phyloP scores from a whole-genome alignment of 2,888 invertebrate species.

The Nemapogon koenigi region DNA sequence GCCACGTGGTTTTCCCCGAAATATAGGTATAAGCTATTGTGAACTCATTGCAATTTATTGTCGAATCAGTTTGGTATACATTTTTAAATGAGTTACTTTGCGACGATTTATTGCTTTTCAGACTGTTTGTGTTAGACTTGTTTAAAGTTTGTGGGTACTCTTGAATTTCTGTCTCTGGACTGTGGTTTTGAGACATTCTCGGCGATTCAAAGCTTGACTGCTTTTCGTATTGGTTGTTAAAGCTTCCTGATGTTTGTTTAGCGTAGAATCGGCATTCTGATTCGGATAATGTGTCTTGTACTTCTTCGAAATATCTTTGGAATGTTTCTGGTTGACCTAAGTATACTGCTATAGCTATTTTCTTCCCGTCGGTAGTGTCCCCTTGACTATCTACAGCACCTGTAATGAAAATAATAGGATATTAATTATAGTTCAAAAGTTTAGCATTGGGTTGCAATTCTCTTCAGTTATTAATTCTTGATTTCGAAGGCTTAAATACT shows the following conservation, averaged over 20 bases:
- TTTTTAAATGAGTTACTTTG: constrained; percentile 59
- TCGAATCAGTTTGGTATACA: constrained; percentile 56
- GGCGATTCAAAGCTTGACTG: constrained; percentile 57
- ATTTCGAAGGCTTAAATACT: no score
- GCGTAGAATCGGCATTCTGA: constrained; percentile 67
- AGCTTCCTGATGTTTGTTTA: constrained; percentile 50
- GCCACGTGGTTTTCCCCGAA: constrained; percentile 94
- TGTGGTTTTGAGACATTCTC: constrained; percentile 49
- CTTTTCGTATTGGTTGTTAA: constrained; percentile 52
- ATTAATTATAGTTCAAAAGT: no score
- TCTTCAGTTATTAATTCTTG: no score
- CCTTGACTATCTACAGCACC: constrained; percentile 66
- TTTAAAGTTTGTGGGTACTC: constrained; percentile 47
- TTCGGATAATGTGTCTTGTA: constrained; percentile 69
- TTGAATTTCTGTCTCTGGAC: constrained; percentile 49
- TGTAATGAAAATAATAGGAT: constrained; percentile 22
- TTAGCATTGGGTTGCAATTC: no score
- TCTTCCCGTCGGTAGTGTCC: constrained; percentile 82
- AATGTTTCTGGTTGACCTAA: constrained; percentile 84
- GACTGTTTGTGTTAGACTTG: constrained; percentile 60
- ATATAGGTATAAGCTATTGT: constrained; percentile 89
- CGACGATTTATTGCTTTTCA: constrained; percentile 63
- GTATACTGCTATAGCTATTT: constrained; percentile 87
- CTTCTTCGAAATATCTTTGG: constrained; percentile 71
- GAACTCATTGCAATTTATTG: constrained; percentile 73